Evolutionary conservation across 1,140 invertebrate genomes (phyloP).

Genomic region (Cotesia chilonis): DNA sequence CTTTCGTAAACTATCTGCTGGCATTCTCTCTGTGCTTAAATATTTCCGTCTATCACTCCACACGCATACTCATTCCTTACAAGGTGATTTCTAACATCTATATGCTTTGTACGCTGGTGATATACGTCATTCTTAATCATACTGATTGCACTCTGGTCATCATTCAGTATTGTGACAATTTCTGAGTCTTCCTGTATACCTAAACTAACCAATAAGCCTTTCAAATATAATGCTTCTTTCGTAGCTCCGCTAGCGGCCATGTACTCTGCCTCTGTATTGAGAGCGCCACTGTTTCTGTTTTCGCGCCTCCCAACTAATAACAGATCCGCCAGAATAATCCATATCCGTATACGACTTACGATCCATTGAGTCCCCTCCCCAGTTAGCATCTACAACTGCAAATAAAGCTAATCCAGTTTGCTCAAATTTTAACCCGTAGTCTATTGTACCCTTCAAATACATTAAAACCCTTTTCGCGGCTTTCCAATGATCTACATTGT

Average conservation of each 20-base stretch:
- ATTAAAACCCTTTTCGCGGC: no score
- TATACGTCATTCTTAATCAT: not conserved
- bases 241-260: conserved; percentile 53
- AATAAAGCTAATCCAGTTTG: conserved; percentile 34
- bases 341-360: conserved; percentile 52
- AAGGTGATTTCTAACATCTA: conserved; percentile 56
- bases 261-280: conserved; percentile 63
- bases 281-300: conserved; percentile 63
- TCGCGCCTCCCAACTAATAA: conserved; percentile 65
- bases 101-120: conserved; percentile 58
- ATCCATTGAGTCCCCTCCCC: conserved; percentile 45
- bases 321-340: conserved; percentile 48
- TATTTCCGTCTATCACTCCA: conserved; percentile 22
- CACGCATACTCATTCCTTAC: conserved; percentile 21
- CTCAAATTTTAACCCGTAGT: conserved; percentile 30
- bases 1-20: conserved; percentile 36
- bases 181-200: not conserved
- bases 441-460: not conserved
- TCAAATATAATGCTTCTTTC: conserved; percentile 51
- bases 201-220: conserved; percentile 29
- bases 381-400: conserved; percentile 51
- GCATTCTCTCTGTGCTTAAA: conserved; percentile 33
- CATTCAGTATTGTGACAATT: no score
- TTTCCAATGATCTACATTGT: no score
- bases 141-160: no score